Evolutionary conservation across 2,797 vertebrate species (phyloP).

Genomic region (Gephyroberyx darwinii): DNA sequence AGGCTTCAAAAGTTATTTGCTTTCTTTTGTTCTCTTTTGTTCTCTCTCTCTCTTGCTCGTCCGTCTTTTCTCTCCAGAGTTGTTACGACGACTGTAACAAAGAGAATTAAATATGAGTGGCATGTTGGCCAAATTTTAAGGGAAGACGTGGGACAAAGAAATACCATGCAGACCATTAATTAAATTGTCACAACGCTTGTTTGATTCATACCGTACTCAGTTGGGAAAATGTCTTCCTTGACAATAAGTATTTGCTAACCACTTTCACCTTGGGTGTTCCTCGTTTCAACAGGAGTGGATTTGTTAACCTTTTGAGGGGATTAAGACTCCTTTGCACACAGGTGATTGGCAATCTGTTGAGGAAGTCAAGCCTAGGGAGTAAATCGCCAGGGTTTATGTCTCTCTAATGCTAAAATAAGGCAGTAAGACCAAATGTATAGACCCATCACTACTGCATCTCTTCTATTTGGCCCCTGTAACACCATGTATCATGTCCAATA

Average conservation of each 20-base stretch:
- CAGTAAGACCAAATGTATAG: background rate
- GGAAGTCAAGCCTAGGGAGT: conserved; percentile 21
- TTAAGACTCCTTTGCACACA: conserved; percentile 36
- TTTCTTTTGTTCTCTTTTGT: conserved; percentile 31
- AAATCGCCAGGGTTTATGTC: conserved; percentile 11
- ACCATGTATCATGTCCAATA: background rate
- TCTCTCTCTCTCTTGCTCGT: conserved; percentile 3
- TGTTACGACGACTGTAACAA: conserved; percentile 47
- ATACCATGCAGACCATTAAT: conserved; percentile 55
- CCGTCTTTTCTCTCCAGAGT: conserved; percentile 38
- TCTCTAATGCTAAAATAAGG: background rate
- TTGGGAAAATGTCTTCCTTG: conserved; percentile 19
- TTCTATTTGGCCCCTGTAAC: background rate
- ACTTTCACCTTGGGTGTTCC: conserved; percentile 15
- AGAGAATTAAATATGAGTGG: conserved; percentile 69
- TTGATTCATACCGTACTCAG: conserved; percentile 37
- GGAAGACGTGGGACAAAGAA: conserved; percentile 48
- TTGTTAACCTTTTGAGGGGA: conserved; percentile 41
- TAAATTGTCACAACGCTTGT: conserved; percentile 52
- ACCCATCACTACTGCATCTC: background rate
- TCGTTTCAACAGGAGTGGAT: conserved; percentile 34
- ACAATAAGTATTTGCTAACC: conserved; percentile 10
- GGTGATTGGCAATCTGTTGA: conserved; percentile 39
- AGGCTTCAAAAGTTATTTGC: conserved; percentile 36
- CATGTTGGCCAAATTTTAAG: conserved; percentile 56